phyloP scores from a whole-genome alignment of 2,113 vertebrate genomes.

The Ochotona curzoniae region DNA sequence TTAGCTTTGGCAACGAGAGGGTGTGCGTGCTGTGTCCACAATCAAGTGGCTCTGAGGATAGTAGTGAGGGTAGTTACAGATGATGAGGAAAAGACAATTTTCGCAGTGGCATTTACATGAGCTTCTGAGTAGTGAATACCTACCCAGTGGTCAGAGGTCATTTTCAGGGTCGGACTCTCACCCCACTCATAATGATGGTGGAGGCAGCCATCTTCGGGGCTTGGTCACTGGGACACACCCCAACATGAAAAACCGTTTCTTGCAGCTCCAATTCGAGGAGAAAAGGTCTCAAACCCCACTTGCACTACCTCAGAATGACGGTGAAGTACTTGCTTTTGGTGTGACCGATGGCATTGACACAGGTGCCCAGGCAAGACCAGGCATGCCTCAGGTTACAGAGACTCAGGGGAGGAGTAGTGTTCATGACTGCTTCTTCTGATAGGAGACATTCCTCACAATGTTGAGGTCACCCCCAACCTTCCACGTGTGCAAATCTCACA shows the following conservation, averaged over 20 bases:
- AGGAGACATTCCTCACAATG: too few species aligned
- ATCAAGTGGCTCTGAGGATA: too few species aligned
- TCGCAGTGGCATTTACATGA: neutral
- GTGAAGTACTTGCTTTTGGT: neutral
- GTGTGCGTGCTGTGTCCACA: too few species aligned
- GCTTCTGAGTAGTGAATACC: neutral
- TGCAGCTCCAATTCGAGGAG: neutral
- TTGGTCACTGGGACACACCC: neutral
- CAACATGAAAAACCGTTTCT: neutral
- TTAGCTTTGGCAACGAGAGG: neutral
- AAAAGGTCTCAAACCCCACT: neutral
- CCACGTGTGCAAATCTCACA: too few species aligned
- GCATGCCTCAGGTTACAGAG: too few species aligned
- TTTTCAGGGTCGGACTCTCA: neutral
- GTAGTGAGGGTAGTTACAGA: neutral
- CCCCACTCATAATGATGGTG: neutral
- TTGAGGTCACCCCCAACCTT: too few species aligned
- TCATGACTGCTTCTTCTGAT: too few species aligned
- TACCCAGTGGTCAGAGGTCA: neutral
- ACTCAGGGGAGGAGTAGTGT: neutral
- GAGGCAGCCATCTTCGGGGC: neutral
- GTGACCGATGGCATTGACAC: too few species aligned
- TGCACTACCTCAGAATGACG: neutral
- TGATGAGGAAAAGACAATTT: neutral
- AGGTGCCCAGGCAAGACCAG: neutral